Conservation (phyloP, 2,797 vertebrate genomes). For the Chelonia mydas region DNA sequence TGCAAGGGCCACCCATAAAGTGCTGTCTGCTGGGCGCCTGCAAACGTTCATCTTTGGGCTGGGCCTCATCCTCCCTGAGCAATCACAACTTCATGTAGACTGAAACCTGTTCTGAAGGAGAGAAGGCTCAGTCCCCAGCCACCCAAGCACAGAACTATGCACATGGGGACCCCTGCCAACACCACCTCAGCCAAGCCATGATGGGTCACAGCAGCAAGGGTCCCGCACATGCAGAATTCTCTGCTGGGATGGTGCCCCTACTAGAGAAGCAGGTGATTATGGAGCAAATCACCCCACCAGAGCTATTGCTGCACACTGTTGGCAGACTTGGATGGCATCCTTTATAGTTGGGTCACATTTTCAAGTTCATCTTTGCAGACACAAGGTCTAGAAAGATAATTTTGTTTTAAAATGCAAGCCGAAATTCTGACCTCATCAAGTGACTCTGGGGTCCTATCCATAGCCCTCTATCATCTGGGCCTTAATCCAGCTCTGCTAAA, state of each 20-base stretch:
- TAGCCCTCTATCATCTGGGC: not conserved
- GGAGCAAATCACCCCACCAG: not conserved
- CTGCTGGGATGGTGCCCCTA: not conserved
- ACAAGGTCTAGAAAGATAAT: not conserved
- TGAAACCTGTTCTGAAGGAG: not conserved
- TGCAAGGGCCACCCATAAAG: not conserved
- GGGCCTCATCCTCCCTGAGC: not conserved
- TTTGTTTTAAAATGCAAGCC: not conserved
- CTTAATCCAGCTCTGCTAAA: not conserved
- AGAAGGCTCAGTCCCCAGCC: not conserved
- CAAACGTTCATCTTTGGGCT: not conserved
- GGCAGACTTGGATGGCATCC: not conserved
- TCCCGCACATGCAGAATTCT: not conserved
- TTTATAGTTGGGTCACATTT: not conserved
- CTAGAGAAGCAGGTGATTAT: not conserved
- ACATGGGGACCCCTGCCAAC: not conserved
- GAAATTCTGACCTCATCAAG: not conserved
- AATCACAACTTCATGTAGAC: not conserved
- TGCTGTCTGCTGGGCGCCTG: not conserved
- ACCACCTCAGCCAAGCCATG: not conserved
- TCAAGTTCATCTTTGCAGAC: not conserved
- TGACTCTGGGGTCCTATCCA: not conserved
- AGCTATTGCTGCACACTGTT: not conserved
- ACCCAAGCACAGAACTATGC: not conserved
- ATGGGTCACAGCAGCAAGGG: not conserved